These are phyloP conservation scores for Sebastes vulpes DNA, from an alignment of 2,797 vertebrate species.

Conservation along the genomic window DNA sequence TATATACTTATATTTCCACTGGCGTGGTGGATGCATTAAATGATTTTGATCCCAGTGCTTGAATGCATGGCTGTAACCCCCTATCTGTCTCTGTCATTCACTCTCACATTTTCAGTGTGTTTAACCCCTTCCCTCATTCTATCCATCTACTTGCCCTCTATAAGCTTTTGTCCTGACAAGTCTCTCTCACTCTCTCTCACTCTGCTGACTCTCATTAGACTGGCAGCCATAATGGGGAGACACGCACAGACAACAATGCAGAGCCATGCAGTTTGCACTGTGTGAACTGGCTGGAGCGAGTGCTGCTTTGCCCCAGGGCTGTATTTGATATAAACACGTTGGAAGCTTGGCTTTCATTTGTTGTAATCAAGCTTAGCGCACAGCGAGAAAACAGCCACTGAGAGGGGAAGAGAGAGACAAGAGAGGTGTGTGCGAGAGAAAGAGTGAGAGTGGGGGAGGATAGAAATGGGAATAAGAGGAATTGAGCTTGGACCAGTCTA, in stretches of 20 bases:
- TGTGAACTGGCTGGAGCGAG: conserved; percentile 56
- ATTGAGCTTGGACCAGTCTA: conserved; percentile 60
- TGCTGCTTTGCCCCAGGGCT: conserved; percentile 67
- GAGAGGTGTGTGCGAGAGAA: neutral
- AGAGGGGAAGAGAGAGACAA: conserved; percentile 16
- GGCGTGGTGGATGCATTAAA: conserved; percentile 54
- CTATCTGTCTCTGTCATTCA: conserved; percentile 10
- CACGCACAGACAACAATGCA: conserved; percentile 36
- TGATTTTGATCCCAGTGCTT: conserved; percentile 51
- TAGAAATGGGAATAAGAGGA: conserved; percentile 52
- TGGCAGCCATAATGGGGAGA: conserved; percentile 20
- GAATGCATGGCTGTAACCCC: conserved; percentile 32
- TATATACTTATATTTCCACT: conserved; percentile 47
- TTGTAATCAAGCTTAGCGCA: conserved; percentile 73
- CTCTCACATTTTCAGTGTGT: neutral
- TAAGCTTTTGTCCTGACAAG: neutral
- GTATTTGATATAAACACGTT: conserved; percentile 81
- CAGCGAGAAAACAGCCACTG: conserved; percentile 48
- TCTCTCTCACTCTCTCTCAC: neutral
- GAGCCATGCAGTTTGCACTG: conserved; percentile 35
- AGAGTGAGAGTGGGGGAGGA: conserved; percentile 37
- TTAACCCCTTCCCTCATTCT: neutral
- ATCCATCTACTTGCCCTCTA: neutral
- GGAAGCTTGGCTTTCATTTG: conserved; percentile 64
- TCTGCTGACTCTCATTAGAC: conserved; percentile 20